Percentiles rank a stretch among this genome's conserved stretches.
Evolutionary conservation across 2,113 vertebrate species (phyloP).

Genomic region (Colinus virginianus): DNA sequence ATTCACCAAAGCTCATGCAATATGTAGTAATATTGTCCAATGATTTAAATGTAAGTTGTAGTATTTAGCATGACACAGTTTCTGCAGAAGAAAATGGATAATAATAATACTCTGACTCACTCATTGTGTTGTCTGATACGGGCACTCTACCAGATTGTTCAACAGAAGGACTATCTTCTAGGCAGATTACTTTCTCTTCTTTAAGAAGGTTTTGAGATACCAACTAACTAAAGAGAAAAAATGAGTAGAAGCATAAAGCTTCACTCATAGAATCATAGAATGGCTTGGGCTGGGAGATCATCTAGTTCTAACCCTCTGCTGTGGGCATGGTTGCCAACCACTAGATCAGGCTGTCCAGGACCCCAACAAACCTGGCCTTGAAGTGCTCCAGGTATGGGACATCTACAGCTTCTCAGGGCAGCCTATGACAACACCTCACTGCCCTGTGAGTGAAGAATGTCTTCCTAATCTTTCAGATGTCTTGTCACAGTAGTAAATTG

Average conservation of each 20-base stretch:
- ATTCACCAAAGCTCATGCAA: neutral
- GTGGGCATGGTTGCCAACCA: too few species aligned
- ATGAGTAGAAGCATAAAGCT: neutral
- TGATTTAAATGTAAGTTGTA: neutral
- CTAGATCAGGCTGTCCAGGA: too few species aligned
- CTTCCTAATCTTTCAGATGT: too few species aligned
- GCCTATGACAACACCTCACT: too few species aligned
- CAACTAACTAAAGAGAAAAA: neutral
- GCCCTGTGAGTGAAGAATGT: too few species aligned
- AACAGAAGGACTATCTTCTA: neutral
- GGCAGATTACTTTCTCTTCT: neutral
- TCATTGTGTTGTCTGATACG: fast-evolving
- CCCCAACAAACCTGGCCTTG: too few species aligned
- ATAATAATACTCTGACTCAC: neutral
- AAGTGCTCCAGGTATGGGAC: too few species aligned
- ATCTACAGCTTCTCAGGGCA: too few species aligned
- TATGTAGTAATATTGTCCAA: neutral
- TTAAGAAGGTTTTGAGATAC: neutral
- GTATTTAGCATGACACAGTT: neutral
- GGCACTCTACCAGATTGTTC: neutral
- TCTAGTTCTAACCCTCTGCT: too few species aligned
- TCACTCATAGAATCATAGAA: too few species aligned
- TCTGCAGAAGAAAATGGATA: neutral
- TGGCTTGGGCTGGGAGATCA: too few species aligned
- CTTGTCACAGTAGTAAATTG: neutral